Conservation (phyloP, 2,888 invertebrate genomes). For the Xanthostigma xanthostigma region DNA sequence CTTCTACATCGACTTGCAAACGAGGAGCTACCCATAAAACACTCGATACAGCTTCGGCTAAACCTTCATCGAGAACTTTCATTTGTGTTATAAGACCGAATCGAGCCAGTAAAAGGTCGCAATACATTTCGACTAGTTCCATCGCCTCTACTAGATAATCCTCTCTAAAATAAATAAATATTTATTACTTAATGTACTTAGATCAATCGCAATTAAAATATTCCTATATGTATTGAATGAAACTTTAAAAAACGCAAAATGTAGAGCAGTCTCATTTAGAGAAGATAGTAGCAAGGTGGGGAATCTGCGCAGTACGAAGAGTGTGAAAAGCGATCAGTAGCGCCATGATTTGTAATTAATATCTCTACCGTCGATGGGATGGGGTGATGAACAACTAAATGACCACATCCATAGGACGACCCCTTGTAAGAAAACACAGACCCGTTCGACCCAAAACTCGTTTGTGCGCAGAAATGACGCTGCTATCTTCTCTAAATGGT, state of each 20-base stretch:
- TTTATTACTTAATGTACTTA: background rate
- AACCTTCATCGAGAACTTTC: slow-evolving; percentile 90
- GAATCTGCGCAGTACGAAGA: too few relatives aligned
- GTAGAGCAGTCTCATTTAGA: too few relatives aligned
- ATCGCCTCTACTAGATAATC: slow-evolving; percentile 99
- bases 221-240: background rate
- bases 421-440: too few relatives aligned
- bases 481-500: too few relatives aligned
- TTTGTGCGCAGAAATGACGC: too few relatives aligned
- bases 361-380: too few relatives aligned
- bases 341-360: too few relatives aligned
- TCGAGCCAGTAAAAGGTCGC: slow-evolving; percentile 87
- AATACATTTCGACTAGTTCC: slow-evolving; percentile 99
- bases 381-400: too few relatives aligned
- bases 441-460: too few relatives aligned
- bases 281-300: too few relatives aligned
- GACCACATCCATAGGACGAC: too few relatives aligned
- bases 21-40: slow-evolving; percentile 96
- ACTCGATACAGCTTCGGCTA: slow-evolving; percentile 90
- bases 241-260: background rate
- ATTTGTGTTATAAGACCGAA: slow-evolving; percentile 94
- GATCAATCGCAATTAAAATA: background rate
- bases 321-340: too few relatives aligned
- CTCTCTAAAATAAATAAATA: slow-evolving; percentile 39
- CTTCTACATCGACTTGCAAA: slow-evolving; percentile 66